These are phyloP conservation scores for Chrysomela aeneicollis DNA, from an alignment of 2,888 invertebrate species.

Conservation along the genomic window DNA sequence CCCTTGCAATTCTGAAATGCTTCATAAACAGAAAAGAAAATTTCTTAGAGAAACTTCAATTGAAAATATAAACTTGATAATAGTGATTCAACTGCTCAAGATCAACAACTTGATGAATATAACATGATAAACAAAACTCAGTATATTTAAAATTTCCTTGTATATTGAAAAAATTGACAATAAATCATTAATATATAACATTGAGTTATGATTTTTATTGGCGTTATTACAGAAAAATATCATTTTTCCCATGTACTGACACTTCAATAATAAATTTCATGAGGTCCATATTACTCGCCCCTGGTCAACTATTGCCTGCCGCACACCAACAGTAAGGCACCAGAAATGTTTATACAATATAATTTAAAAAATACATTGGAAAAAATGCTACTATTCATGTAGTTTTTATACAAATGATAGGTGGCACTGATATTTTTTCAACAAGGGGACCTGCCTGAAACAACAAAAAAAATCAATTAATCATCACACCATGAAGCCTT, in stretches of 20 bases:
- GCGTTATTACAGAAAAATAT: conserved; percentile 57
- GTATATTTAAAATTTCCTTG: conserved; percentile 56
- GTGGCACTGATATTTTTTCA: conserved; percentile 58
- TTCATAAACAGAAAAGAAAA: too few species aligned
- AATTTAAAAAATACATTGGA: conserved; percentile 54
- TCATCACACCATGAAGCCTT: too few species aligned
- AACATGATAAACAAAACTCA: conserved; percentile 28
- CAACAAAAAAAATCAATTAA: conserved; percentile 36
- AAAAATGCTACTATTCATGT: conserved; percentile 57
- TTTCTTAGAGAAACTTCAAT: too few species aligned
- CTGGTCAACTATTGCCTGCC: conserved; percentile 59
- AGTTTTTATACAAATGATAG: conserved; percentile 50
- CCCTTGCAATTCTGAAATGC: too few species aligned
- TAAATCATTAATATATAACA: conserved; percentile 61
- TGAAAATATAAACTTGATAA: too few species aligned
- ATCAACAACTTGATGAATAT: too few species aligned
- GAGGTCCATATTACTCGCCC: conserved; percentile 49
- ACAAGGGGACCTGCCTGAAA: conserved; percentile 40
- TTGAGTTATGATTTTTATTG: conserved; percentile 57
- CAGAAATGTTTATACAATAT: conserved; percentile 59
- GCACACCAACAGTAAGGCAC: conserved; percentile 61
- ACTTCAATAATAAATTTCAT: conserved; percentile 46
- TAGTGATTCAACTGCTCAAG: too few species aligned
- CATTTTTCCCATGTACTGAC: conserved; percentile 59
- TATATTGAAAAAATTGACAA: conserved; percentile 63